These are phyloP conservation scores for Dryas iulia DNA, from an alignment of 1,140 invertebrate species.

Conservation along the genomic window DNA sequence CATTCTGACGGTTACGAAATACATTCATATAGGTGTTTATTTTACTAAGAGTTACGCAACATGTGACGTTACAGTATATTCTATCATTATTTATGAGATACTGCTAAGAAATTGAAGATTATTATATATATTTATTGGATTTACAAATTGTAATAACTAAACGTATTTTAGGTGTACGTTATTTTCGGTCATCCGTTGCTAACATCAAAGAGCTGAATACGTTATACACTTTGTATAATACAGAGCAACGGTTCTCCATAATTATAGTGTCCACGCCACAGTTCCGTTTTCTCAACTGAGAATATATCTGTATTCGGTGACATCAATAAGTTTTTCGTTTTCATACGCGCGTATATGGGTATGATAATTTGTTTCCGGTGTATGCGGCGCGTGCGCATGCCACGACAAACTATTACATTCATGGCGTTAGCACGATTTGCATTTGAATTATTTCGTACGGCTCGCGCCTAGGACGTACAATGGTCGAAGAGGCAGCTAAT, in stretches of 20 bases:
- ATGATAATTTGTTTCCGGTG: slow-evolving; percentile 80
- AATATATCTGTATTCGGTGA: slow-evolving; percentile 65
- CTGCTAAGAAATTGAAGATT: not conserved
- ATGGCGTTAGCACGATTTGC: slow-evolving; percentile 78
- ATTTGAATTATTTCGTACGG: slow-evolving; percentile 77
- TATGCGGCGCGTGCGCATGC: slow-evolving; percentile 68
- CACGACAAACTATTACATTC: slow-evolving; percentile 77
- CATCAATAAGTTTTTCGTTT: slow-evolving; percentile 76
- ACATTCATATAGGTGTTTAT: not conserved
- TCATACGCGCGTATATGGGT: slow-evolving; percentile 72
- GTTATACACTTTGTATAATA: slow-evolving; percentile 25
- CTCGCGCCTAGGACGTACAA: slow-evolving; percentile 67
- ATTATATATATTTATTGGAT: not conserved
- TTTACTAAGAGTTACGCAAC: not conserved
- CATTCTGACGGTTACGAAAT: slow-evolving; percentile 39
- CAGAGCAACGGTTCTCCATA: slow-evolving; percentile 24
- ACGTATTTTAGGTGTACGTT: not conserved
- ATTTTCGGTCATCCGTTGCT: not conserved
- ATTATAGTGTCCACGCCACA: slow-evolving; percentile 41
- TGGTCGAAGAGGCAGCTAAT: slow-evolving; percentile 55
- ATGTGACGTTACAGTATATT: not conserved
- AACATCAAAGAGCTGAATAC: not conserved
- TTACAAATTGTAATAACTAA: not conserved
- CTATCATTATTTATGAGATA: not conserved
- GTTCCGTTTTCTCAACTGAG: slow-evolving; percentile 60